Base-by-base conservation (phyloP, 2,888 invertebrate genomes). In the Lucinisca nassula region DNA sequence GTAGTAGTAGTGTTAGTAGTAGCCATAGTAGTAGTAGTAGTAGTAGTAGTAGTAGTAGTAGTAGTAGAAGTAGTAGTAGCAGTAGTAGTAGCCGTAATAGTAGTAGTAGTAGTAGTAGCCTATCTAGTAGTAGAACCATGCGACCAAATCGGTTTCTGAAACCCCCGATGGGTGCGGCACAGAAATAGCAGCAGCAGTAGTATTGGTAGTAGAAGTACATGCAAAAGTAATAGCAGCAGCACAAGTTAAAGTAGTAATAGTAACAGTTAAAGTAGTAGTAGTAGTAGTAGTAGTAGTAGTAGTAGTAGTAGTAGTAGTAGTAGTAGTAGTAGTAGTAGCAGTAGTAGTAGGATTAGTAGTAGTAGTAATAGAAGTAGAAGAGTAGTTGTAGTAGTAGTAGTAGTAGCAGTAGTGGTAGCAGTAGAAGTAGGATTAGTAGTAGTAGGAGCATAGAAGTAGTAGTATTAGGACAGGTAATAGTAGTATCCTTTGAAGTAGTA, bases 201-300 rank as follows among this genome's bases (percentile, higher is more conserved):
- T n/a, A n/a, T n/a, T 51, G 76, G 30, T 75, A 79, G 80, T 75
- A 80, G 74, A 24, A 80, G 74, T 55, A 78, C 40, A 24, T 77
- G 74, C 30, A 76, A 40, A 40, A 79, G 73, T 74, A 79, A 27
- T 49, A 70, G 32, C 0, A 55, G 77, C 27, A 77, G 58, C 14
- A 77, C 27, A 12, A 78, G 58, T 30, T 67, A 58, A 38, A 82
- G 75, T 58, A 82, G 76, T 77, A 77, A 38, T 55, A 82, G 21
- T 55, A 24, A 77, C 37, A 82, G 67, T 24, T 72, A 8, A 21
- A 37, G 78, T 27, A 70, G 55, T 8, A 78, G 78, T 30, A 78
- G 55, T 58, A 78, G 35, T 8, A 79, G 70, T 24, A 79, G 70
- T 30, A 72, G 40, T 24, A 79, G 79, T 30, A 79, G 70, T 24